phyloP scores from a whole-genome alignment of 2,797 vertebrate species.

The Jordanella pulchra region DNA sequence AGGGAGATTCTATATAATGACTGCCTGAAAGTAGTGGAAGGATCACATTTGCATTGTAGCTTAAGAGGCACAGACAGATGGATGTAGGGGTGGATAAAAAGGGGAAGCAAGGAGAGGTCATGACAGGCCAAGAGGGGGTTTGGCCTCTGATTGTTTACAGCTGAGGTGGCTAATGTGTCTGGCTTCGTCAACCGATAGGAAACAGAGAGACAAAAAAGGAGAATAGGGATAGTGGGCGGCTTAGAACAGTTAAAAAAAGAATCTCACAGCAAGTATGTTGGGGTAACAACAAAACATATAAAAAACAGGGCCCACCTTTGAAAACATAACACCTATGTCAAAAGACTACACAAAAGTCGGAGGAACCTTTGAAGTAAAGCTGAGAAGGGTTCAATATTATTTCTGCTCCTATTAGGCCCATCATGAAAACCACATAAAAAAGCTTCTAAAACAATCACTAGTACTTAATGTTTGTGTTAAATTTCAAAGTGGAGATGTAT shows the following conservation, averaged over 20 bases:
- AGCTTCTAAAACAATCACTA: conserved; percentile 61
- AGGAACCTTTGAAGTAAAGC: conserved; percentile 73
- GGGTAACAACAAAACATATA: conserved; percentile 47
- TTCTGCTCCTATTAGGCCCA: conserved; percentile 59
- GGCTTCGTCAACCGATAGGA: conserved; percentile 39
- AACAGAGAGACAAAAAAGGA: conserved; percentile 47
- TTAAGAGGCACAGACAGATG: conserved; percentile 47
- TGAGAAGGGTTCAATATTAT: conserved; percentile 65
- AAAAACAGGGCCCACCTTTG: conserved; percentile 36
- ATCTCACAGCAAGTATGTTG: conserved; percentile 29
- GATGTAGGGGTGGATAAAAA: conserved; percentile 31
- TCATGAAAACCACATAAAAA: conserved; percentile 72
- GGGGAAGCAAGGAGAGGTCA: conserved; percentile 28
- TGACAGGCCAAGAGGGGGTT: conserved; percentile 35
- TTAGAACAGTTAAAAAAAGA: conserved; percentile 64
- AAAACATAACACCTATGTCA: conserved; percentile 72
- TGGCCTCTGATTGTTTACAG: conserved; percentile 62
- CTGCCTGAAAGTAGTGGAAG: conserved; percentile 39
- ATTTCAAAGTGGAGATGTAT: conserved; percentile 47
- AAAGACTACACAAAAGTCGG: conserved; percentile 73
- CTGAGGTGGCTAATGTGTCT: conserved; percentile 47
- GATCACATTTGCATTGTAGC: conserved; percentile 36
- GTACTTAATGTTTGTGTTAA: conserved; percentile 62
- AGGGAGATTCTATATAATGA: conserved; percentile 5
- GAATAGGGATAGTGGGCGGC: conserved; percentile 46